A percentile compares a stretch with the other conserved stretches of the same genome.
Evolutionary conservation across 2,888 invertebrate species (phyloP).

Genomic region (Zaprionus lineosus): DNA sequence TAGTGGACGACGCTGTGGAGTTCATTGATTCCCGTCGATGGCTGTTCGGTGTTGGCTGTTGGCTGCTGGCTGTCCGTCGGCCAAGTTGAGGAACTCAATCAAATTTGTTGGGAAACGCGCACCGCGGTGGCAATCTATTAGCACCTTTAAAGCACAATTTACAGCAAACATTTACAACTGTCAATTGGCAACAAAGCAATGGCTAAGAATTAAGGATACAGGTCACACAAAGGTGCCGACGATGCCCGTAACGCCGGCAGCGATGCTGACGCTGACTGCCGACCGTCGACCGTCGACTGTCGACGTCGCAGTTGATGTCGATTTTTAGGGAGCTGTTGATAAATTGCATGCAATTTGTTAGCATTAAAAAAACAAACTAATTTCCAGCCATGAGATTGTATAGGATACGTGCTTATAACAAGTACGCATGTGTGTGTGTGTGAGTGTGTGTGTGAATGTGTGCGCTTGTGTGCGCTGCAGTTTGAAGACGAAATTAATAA

Average conservation of each 20-base stretch:
- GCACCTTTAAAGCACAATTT: constrained; percentile 79
- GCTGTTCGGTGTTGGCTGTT: constrained; percentile 17
- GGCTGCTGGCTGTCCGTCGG: constrained; percentile 2
- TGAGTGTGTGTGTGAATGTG: constrained; percentile 4
- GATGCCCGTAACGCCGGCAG: not conserved
- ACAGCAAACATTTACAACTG: constrained; percentile 79
- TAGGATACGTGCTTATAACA: constrained; percentile 23
- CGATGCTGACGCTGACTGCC: constrained; percentile 3
- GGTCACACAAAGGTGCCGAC: constrained; percentile 71
- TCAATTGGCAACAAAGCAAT: constrained; percentile 77
- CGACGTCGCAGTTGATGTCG: constrained; percentile 6
- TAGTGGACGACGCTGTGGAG: no score
- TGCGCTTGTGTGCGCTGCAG: constrained; percentile 50
- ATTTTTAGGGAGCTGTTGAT: constrained; percentile 58
- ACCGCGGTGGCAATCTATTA: constrained; percentile 79
- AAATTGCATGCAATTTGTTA: constrained; percentile 74
- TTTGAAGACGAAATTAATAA: constrained; percentile 78
- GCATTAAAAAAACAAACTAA: constrained; percentile 71
- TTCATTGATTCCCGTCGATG: constrained; percentile 66
- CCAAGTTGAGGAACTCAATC: constrained; percentile 54
- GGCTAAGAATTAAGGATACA: constrained; percentile 66
- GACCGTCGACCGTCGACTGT: not conserved
- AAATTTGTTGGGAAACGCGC: constrained; percentile 71
- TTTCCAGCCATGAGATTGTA: constrained; percentile 59
- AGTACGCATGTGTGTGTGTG: constrained; percentile 7